phyloP scores from a whole-genome alignment of 2,888 invertebrate species.

The Callosobruchus maculatus region DNA sequence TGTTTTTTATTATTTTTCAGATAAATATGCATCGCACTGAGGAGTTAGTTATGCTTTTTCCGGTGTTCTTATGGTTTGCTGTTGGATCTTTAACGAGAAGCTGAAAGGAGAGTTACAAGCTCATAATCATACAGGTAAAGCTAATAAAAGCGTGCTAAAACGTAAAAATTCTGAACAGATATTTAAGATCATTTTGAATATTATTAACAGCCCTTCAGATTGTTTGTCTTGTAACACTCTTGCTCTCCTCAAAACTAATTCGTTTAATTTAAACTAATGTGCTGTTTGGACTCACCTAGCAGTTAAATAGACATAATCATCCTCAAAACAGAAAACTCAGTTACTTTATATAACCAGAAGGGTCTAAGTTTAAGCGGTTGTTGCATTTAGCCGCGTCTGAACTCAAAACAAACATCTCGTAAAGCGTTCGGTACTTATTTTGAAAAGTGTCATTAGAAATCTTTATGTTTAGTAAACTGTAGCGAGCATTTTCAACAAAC shows the following conservation, averaged over 20 bases:
- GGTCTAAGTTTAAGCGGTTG: not conserved
- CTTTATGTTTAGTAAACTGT: slow-evolving; percentile 46
- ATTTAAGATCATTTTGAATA: no score
- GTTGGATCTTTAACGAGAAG: no score
- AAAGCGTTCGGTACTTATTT: slow-evolving; percentile 47
- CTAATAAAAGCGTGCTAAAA: no score
- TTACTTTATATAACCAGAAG: not conserved
- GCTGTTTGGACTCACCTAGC: not conserved
- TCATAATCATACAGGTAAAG: no score
- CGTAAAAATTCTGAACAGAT: no score
- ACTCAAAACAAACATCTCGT: slow-evolving; percentile 43
- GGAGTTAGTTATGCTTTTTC: no score
- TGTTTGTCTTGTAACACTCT: not conserved
- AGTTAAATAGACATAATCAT: not conserved
- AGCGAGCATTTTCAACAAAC: slow-evolving; percentile 43
- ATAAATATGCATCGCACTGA: no score
- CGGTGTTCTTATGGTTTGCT: no score
- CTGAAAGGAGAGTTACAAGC: no score
- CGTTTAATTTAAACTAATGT: not conserved
- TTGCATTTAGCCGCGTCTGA: not conserved
- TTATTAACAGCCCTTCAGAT: not conserved
- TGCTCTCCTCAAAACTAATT: not conserved
- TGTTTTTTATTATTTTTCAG: no score
- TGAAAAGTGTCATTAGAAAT: slow-evolving; percentile 50
- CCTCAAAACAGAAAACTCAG: not conserved